Base-by-base conservation (phyloP, 2,888 invertebrate species). In the Limnephilus marmoratus region DNA sequence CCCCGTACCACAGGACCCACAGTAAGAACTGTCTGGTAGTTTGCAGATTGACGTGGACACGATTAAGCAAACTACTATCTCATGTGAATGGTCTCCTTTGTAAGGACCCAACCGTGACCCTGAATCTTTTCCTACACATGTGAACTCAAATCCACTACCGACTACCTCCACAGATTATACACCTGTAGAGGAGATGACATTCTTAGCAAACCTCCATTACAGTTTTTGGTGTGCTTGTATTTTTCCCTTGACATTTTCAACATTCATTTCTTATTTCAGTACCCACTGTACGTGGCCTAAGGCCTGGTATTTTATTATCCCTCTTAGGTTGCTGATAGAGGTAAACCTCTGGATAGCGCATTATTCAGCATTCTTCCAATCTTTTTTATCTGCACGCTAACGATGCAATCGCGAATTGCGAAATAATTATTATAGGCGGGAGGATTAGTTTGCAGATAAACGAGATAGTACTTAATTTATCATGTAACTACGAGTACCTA, bases 91-190 rank as follows among this genome's bases (percentile, higher is more conserved):
- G 83, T 83, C 37, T n/a, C 83, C 31, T 9, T 34, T 34, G 68
- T 68, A 37, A 24, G 31, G 83, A 24, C 83, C 34, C 24, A 34
- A 15, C 83, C 83, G 31, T 83, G 83, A 34, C 83, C 83, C 37
- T 83, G 83, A 83, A 83, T 83, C 37, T 83, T 24, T 31, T 34
- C 83, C 34, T 68, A 68, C 68, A n/a, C 68, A 68, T n/a, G n/a
- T 68, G 68, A 68, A 68, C 24, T 68, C 68, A 68, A 68, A 68
- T 68, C 68, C 68, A 68, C 68, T 68, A 68, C 68, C 18, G 18
- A 18, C 68, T 68, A n/a, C n/a, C n/a, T 68, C 68, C 68, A 68
- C 7, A 68, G 68, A 68, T 24, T 68, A 68, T 68, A 68, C 68
- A 68, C 24, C 68, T 68, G 68, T 68, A n/a, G 68, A 68, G 68